Evolutionary conservation across 2,888 invertebrate species (phyloP).

Genomic region (Perdita meconis): DNA sequence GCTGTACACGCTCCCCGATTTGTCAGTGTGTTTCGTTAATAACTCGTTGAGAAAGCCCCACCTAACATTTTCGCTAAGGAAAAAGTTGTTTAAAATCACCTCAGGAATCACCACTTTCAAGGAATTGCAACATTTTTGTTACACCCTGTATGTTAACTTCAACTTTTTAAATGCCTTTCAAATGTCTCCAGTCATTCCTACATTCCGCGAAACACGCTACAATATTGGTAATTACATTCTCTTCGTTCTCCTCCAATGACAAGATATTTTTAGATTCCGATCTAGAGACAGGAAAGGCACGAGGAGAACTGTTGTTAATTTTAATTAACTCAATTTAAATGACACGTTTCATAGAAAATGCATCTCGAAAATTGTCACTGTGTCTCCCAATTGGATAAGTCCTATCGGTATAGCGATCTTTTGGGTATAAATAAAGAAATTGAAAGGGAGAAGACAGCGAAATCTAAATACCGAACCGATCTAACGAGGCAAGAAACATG

Average conservation of each 20-base stretch:
- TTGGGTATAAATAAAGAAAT: background rate
- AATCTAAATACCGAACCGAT: background rate
- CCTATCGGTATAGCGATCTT: background rate
- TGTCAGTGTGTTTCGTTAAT: too few species aligned
- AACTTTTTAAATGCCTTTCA: too few species aligned
- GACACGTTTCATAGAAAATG: background rate
- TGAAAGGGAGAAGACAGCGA: background rate
- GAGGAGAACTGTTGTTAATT: too few species aligned
- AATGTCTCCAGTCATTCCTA: background rate
- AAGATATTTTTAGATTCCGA: background rate
- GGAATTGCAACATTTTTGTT: too few species aligned
- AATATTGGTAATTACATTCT: background rate
- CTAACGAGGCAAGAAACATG: constrained; percentile 35
- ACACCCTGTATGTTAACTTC: too few species aligned
- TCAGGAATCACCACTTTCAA: too few species aligned
- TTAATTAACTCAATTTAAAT: too few species aligned
- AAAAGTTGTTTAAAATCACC: too few species aligned
- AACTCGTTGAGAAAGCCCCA: too few species aligned
- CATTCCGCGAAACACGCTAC: constrained; percentile 10
- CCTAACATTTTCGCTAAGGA: too few species aligned
- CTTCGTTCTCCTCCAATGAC: constrained; percentile 2
- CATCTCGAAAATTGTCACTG: background rate
- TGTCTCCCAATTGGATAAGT: background rate
- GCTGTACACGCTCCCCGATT: too few species aligned
- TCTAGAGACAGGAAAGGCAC: too few species aligned